phyloP scores from a whole-genome alignment of 2,888 invertebrate genomes.

The Suillia variegata region DNA sequence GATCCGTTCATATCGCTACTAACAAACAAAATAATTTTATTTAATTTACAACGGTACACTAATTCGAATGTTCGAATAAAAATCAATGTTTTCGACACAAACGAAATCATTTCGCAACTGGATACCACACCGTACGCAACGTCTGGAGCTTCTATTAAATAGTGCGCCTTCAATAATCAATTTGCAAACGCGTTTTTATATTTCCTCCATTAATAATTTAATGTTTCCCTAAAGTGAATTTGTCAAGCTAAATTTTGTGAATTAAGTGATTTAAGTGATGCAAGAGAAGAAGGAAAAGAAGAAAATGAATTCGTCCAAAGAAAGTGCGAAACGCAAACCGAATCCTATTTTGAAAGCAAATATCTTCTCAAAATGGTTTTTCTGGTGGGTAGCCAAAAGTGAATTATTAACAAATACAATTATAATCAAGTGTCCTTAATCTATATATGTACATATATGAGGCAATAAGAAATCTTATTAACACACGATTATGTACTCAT shows the following conservation, averaged over 20 bases:
- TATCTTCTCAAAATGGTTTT: slow-evolving; percentile 68
- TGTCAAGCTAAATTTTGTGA: no score
- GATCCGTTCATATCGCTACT: slow-evolving; percentile 6
- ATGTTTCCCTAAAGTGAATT: no score
- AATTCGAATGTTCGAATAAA: slow-evolving; percentile 39
- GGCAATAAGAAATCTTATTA: no score
- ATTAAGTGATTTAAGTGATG: no score
- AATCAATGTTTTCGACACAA: slow-evolving; percentile 31
- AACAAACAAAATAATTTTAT: slow-evolving; percentile 27
- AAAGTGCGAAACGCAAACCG: slow-evolving; percentile 50
- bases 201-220: no score
- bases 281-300: no score
- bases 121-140: slow-evolving; percentile 26
- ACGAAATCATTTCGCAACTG: slow-evolving; percentile 34
- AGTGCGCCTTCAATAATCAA: no score
- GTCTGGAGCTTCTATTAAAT: slow-evolving; percentile 13
- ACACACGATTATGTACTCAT: no score
- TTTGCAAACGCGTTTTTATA: no score
- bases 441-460: no score
- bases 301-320: slow-evolving; percentile 45
- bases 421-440: no score
- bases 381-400: slow-evolving; percentile 66
- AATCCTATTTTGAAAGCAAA: slow-evolving; percentile 73
- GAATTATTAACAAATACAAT: neutral
- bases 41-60: slow-evolving; percentile 42